Evolutionary conservation across 2,888 invertebrate species (phyloP).

Genomic region (Drosophila dives): DNA sequence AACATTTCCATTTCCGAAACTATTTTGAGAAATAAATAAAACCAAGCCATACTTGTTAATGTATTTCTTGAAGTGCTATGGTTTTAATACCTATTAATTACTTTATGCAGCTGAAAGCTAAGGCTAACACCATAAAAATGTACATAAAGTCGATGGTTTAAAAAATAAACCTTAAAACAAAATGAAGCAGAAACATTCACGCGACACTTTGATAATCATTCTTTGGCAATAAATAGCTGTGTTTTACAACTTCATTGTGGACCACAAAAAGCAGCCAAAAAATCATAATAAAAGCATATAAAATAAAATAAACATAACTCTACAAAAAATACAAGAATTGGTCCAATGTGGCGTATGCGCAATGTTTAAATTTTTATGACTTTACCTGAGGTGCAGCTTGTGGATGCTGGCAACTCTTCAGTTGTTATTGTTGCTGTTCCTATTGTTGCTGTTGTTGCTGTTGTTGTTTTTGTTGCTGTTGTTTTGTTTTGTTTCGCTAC

Average conservation of each 20-base stretch:
- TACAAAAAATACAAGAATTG: not conserved
- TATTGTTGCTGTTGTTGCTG: not conserved
- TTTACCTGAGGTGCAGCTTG: constrained; percentile 40
- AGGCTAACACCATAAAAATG: constrained; percentile 31
- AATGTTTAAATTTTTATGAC: constrained; percentile 67
- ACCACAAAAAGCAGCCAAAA: constrained; percentile 27
- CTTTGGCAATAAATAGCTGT: constrained; percentile 62
- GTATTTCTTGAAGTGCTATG: not conserved
- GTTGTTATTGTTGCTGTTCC: constrained; percentile 1
- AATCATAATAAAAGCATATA: constrained; percentile 2
- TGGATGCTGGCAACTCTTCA: constrained; percentile 30
- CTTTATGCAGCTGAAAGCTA: constrained; percentile 16
- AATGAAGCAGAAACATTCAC: constrained; percentile 48
- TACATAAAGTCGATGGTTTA: constrained; percentile 28
- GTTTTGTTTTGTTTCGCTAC: constrained; percentile 25
- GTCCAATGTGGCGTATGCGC: constrained; percentile 57
- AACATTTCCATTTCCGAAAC: not conserved
- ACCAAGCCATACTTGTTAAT: not conserved
- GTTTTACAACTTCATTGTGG: constrained; percentile 69
- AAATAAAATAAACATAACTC: constrained; percentile 15
- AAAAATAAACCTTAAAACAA: constrained; percentile 23
- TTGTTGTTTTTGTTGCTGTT: constrained; percentile 12
- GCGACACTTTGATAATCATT: constrained; percentile 56
- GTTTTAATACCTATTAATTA: constrained; percentile 8
- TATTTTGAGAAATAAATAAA: constrained; percentile 4